These are phyloP conservation scores for Esperia sulphurella DNA, from an alignment of 2,888 invertebrate genomes.

Conservation along the genomic window DNA sequence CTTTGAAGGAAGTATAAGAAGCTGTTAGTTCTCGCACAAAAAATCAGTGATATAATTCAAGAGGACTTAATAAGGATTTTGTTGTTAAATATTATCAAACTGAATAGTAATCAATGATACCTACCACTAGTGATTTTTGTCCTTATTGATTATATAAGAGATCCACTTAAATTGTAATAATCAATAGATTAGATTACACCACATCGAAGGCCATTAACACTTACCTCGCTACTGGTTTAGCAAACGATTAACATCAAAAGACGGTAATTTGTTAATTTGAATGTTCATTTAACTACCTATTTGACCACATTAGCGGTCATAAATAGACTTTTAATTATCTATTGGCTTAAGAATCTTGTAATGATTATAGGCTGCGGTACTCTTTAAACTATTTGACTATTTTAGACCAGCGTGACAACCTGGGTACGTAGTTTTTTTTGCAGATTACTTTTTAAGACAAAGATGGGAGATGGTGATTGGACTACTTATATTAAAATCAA, in stretches of 20 bases:
- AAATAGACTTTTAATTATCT: constrained; percentile 1
- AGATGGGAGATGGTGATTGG: too few relatives aligned
- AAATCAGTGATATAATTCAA: background rate
- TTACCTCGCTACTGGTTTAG: constrained; percentile 34
- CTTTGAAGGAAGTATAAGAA: constrained; percentile 48
- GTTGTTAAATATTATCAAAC: background rate
- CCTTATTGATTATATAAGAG: constrained; percentile 15
- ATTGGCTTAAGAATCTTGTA: constrained; percentile 2
- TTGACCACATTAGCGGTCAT: constrained; percentile 3
- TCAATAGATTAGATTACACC: constrained; percentile 42
- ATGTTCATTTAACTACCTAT: constrained; percentile 1
- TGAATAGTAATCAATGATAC: background rate
- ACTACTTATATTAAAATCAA: too few relatives aligned
- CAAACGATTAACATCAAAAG: constrained; percentile 19
- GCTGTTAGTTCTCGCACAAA: constrained; percentile 23
- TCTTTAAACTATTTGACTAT: background rate
- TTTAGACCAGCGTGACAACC: background rate
- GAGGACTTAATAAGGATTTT: background rate
- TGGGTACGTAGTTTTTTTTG: background rate
- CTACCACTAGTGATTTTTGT: constrained; percentile 2
- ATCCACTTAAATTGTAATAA: constrained; percentile 28
- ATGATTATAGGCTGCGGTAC: background rate
- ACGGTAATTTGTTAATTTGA: constrained; percentile 7
- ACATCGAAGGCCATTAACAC: constrained; percentile 17
- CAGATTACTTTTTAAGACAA: too few relatives aligned